These are phyloP conservation scores for Mungos mungo DNA, from an alignment of 2,113 vertebrate genomes.

Conservation along the genomic window DNA sequence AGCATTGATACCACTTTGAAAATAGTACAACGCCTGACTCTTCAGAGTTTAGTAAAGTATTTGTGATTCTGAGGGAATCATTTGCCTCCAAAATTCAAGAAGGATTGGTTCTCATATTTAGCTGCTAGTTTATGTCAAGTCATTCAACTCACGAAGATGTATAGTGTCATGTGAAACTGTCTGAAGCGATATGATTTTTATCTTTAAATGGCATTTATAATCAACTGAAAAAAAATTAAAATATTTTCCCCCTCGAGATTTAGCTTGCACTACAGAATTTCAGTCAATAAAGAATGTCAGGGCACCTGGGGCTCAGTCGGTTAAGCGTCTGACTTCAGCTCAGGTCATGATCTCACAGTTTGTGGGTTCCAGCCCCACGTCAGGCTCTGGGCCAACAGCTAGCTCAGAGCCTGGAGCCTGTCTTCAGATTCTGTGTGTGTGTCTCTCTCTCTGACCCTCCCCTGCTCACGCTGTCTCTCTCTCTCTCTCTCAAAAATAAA, in stretches of 20 bases:
- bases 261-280: not conserved
- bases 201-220: conserved; percentile 18
- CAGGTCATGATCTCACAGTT: too few species aligned
- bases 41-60: conserved; percentile 29
- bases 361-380: too few species aligned
- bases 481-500: too few species aligned
- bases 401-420: too few species aligned
- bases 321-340: too few species aligned
- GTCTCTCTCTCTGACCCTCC: too few species aligned
- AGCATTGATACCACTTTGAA: not conserved
- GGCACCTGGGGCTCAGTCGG: too few species aligned
- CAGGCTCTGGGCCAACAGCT: too few species aligned
- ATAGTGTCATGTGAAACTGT: not conserved
- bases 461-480: too few species aligned
- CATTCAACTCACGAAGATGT: conserved; percentile 21
- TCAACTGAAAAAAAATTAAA: not conserved
- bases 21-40: not conserved
- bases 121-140: not conserved
- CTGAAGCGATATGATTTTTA: not conserved
- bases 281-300: not conserved
- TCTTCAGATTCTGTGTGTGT: too few species aligned
- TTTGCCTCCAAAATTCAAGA: not conserved
- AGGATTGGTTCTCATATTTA: not conserved
- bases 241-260: not conserved
- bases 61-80: not conserved